Evolutionary conservation across 2,797 vertebrate species (phyloP).

Genomic region (Eulemur rubriventer): DNA sequence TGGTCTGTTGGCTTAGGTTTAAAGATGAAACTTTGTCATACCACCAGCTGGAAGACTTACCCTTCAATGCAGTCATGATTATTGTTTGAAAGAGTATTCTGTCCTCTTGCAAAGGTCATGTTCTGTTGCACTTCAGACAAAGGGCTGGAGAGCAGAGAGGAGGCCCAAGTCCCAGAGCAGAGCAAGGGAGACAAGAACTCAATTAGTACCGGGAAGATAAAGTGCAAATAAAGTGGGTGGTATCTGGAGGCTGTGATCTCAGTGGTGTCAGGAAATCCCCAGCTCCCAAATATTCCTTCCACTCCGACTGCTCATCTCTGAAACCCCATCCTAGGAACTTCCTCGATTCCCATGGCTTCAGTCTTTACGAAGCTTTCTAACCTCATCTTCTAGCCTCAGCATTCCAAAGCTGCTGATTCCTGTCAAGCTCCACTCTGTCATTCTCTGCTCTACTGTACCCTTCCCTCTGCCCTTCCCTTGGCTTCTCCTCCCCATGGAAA

Average conservation of each 20-base stretch:
- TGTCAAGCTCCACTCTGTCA: not conserved
- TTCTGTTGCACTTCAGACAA: not conserved
- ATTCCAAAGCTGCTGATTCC: not conserved
- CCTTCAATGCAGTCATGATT: not conserved
- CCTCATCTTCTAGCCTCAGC: not conserved
- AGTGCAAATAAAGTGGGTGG: not conserved
- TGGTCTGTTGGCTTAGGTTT: not conserved
- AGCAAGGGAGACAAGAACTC: not conserved
- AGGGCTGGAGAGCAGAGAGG: not conserved
- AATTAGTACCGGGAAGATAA: not conserved
- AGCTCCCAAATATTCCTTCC: not conserved
- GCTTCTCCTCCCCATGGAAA: not conserved
- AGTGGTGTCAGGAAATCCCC: not conserved
- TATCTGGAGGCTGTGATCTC: not conserved
- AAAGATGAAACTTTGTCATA: conserved; percentile 16
- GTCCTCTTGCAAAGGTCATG: not conserved
- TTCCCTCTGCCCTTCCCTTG: not conserved
- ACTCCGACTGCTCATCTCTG: not conserved
- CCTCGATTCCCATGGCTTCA: not conserved
- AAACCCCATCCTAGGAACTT: not conserved
- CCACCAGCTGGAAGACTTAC: not conserved
- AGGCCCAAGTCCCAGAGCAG: not conserved
- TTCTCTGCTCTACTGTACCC: not conserved
- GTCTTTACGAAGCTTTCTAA: not conserved
- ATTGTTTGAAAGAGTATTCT: not conserved